These are phyloP conservation scores for Vespertilio murinus DNA, from an alignment of 2,797 vertebrate genomes.

Conservation along the genomic window DNA sequence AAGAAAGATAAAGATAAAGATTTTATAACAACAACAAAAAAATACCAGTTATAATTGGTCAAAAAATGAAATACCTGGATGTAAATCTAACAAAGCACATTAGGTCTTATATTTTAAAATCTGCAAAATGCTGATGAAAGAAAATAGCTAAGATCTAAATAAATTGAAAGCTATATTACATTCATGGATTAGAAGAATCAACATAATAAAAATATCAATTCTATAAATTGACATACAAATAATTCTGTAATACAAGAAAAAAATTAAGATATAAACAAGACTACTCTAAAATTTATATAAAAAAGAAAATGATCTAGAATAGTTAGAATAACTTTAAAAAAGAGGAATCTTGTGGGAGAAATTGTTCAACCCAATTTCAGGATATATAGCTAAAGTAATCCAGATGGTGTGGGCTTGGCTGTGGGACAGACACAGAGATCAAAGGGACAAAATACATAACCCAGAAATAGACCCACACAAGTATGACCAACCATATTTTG, in stretches of 20 bases:
- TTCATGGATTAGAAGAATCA: neutral
- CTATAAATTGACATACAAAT: neutral
- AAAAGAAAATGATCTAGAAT: neutral
- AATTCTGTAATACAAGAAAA: neutral
- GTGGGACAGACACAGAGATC: neutral
- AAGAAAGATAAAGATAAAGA: too few species aligned
- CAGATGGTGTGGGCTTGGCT: neutral
- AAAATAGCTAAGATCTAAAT: neutral
- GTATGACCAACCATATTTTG: neutral
- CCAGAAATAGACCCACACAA: neutral
- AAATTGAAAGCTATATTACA: neutral
- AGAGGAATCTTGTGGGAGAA: neutral
- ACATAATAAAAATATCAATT: neutral
- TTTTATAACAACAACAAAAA: neutral
- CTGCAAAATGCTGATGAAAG: neutral
- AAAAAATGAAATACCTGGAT: neutral
- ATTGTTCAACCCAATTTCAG: neutral
- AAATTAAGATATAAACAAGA: neutral
- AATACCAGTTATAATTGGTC: neutral
- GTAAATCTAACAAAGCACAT: neutral
- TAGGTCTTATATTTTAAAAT: neutral
- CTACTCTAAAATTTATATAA: neutral
- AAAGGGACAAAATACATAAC: neutral
- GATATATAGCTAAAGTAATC: neutral
- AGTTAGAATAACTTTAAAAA: neutral